phyloP scores from a whole-genome alignment of 1,140 invertebrate genomes.

The Watersipora subatra region DNA sequence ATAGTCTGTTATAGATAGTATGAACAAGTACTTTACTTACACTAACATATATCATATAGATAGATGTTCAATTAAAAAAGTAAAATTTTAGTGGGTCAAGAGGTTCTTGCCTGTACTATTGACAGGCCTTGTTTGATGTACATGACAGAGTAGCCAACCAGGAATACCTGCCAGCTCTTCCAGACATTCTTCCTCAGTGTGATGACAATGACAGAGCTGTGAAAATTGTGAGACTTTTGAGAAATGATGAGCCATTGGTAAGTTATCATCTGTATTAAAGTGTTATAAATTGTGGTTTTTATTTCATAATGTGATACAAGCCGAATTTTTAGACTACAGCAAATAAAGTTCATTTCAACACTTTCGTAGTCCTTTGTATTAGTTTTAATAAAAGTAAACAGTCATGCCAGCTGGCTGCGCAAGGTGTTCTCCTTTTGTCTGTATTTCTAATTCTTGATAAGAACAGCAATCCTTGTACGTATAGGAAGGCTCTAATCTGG shows the following conservation, averaged over 20 bases:
- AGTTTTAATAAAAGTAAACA: no score
- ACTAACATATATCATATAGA: neutral
- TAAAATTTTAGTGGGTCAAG: neutral
- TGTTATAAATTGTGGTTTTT: no score
- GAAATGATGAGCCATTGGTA: neutral
- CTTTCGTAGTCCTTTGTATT: no score
- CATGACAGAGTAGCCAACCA: constrained; percentile 1
- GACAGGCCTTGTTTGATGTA: neutral
- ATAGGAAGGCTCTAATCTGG: no score
- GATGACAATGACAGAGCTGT: constrained; percentile 1
- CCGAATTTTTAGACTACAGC: no score
- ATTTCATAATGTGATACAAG: no score
- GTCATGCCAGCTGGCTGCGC: no score
- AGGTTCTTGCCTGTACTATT: neutral
- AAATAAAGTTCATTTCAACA: no score
- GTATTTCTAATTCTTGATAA: no score
- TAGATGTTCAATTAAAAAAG: neutral
- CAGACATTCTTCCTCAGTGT: neutral
- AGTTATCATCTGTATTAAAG: no score
- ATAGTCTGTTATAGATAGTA: neutral
- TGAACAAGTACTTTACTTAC: neutral
- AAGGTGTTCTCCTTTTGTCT: no score
- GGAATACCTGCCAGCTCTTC: neutral
- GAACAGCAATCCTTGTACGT: no score
- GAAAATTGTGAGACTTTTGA: neutral